Evolutionary conservation across 2,888 invertebrate genomes (phyloP).

Genomic region (Linnaemya vulpina): DNA sequence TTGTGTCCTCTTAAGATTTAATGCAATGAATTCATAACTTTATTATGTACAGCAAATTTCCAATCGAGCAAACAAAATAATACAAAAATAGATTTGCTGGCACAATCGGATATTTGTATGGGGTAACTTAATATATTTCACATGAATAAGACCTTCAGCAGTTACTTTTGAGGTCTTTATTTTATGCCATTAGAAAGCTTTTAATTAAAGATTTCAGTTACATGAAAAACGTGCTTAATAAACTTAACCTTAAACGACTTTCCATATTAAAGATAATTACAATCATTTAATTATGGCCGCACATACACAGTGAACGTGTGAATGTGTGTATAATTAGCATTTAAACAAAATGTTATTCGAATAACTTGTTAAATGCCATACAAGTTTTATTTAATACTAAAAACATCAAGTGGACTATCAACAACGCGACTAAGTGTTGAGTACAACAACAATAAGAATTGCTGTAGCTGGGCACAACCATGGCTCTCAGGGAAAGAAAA

Average conservation of each 20-base stretch:
- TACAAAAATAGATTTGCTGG: neutral
- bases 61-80: neutral
- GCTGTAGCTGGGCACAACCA: neutral
- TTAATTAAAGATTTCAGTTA: neutral
- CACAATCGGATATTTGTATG: neutral
- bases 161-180: neutral
- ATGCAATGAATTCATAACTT: no score
- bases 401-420: slow-evolving; percentile 31
- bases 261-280: slow-evolving; percentile 30
- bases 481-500: slow-evolving; percentile 2
- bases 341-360: neutral
- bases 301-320: neutral
- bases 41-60: neutral
- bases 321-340: neutral
- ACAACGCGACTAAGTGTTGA: slow-evolving; percentile 12
- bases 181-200: slow-evolving; percentile 6
- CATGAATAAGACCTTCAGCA: neutral
- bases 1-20: no score
- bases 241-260: slow-evolving; percentile 1
- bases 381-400: slow-evolving; percentile 23
- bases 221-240: neutral
- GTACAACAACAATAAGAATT: slow-evolving; percentile 19
- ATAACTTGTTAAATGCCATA: slow-evolving; percentile 9
- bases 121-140: neutral
- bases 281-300: neutral